A percentile compares a stretch with the other conserved stretches of the same genome.
Evolutionary conservation across 1,140 invertebrate species (phyloP).

Genomic region (Papilio xuthus): DNA sequence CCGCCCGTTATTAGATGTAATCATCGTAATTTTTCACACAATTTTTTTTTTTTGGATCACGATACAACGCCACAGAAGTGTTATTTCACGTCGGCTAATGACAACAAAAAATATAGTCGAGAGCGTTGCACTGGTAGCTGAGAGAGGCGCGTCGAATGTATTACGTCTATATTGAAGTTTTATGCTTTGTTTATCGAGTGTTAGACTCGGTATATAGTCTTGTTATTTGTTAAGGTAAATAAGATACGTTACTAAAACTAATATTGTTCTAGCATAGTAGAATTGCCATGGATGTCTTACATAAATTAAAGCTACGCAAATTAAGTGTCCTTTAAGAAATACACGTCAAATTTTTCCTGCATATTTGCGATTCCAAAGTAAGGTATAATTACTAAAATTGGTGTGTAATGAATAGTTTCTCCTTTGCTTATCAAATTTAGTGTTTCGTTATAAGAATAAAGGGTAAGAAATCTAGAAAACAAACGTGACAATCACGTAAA

Average conservation of each 20-base stretch:
- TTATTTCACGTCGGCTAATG: constrained; percentile 78
- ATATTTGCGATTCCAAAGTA: too few relatives aligned
- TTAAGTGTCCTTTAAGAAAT: neutral
- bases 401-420: neutral
- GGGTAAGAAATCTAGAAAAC: neutral
- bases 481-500: neutral
- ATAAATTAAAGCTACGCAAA: neutral
- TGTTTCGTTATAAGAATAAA: neutral
- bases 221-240: neutral
- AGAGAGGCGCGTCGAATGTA: constrained; percentile 46
- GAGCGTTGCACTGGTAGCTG: constrained; percentile 51
- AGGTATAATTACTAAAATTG: neutral
- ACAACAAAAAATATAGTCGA: constrained; percentile 73
- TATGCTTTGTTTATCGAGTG: constrained; percentile 34
- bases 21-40: constrained; percentile 81
- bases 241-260: neutral
- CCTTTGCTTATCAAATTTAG: neutral
- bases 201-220: constrained; percentile 3
- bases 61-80: constrained; percentile 64
- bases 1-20: constrained; percentile 75
- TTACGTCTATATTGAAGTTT: constrained; percentile 32
- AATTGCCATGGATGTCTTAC: neutral
- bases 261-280: neutral
- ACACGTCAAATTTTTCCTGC: too few relatives aligned
- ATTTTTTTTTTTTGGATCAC: constrained; percentile 75